These are phyloP conservation scores for Irena cyanogastra DNA, from an alignment of 2,113 vertebrate genomes.

Conservation along the genomic window DNA sequence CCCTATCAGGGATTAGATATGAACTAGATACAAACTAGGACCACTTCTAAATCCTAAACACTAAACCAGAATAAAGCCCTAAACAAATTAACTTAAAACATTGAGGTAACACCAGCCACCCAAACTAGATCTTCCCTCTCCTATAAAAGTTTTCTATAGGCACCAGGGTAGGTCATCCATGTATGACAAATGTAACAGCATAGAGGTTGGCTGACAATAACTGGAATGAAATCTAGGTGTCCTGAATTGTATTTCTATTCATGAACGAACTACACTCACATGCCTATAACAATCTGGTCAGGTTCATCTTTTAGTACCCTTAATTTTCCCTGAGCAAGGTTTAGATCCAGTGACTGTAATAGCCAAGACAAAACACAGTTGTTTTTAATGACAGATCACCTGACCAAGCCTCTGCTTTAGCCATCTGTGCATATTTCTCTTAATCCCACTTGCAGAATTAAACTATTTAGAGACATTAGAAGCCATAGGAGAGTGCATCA, in stretches of 20 bases:
- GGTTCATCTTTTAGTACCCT: neutral
- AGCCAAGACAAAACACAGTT: neutral
- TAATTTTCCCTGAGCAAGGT: neutral
- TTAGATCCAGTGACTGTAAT: neutral
- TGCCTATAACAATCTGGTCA: neutral
- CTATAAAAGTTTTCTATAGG: neutral
- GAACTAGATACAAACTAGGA: too few relatives aligned
- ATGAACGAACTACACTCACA: neutral
- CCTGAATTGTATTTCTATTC: neutral
- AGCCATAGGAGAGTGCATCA: neutral
- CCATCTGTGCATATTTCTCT: neutral
- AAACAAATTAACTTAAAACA: neutral
- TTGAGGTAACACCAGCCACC: neutral
- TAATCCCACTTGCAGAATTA: neutral
- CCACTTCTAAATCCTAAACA: neutral
- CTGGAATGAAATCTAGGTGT: neutral
- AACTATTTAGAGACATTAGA: neutral
- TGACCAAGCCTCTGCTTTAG: neutral
- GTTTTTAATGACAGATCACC: neutral
- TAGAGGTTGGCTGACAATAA: neutral
- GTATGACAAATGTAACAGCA: neutral
- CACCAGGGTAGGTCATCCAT: neutral
- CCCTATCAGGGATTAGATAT: too few relatives aligned
- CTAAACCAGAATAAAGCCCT: neutral
- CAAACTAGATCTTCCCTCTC: neutral